phyloP scores from a whole-genome alignment of 2,113 vertebrate species.

The Phalacrocorax carbo region DNA sequence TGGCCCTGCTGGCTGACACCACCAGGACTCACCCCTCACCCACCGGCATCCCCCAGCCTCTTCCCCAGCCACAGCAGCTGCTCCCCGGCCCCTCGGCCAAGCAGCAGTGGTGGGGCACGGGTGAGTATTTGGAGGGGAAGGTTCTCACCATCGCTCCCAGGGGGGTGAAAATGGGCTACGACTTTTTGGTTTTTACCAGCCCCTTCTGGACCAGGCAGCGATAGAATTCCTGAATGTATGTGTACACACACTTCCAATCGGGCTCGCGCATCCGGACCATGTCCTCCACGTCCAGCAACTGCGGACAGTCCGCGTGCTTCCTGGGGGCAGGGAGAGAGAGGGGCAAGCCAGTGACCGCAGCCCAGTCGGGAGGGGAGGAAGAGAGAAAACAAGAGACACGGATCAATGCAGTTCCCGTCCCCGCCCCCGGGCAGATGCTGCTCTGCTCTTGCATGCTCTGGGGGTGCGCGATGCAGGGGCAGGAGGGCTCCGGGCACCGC shows the following conservation, averaged over 20 bases:
- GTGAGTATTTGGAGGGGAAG: conserved; percentile 37
- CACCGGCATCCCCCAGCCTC: background rate
- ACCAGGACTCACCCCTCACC: background rate
- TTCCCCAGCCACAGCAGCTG: background rate
- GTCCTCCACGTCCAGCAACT: conserved; percentile 99
- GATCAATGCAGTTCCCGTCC: conserved; percentile 76
- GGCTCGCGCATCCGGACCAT: conserved; percentile 99
- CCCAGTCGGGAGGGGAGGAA: conserved; percentile 62
- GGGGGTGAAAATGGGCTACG: conserved; percentile 80
- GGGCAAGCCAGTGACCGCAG: conserved; percentile 80
- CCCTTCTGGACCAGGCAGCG: conserved; percentile 98
- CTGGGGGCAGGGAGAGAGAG: conserved; percentile 80
- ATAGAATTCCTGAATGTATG: conserved; percentile 99
- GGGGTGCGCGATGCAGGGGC: conserved; percentile 58
- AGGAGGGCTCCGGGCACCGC: background rate
- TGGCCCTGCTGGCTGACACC: background rate
- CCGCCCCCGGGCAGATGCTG: conserved; percentile 50
- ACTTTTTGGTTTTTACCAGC: conserved; percentile 99
- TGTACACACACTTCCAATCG: conserved; percentile 99
- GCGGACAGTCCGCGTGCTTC: conserved; percentile 96
- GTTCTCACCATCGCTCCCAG: conserved; percentile 78
- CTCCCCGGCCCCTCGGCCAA: background rate
- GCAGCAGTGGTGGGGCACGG: background rate
- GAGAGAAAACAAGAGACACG: conserved; percentile 71
- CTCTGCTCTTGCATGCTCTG: conserved; percentile 74